These are phyloP conservation scores for Ciconia nigra DNA, from an alignment of 2,797 vertebrate genomes.

Conservation along the genomic window DNA sequence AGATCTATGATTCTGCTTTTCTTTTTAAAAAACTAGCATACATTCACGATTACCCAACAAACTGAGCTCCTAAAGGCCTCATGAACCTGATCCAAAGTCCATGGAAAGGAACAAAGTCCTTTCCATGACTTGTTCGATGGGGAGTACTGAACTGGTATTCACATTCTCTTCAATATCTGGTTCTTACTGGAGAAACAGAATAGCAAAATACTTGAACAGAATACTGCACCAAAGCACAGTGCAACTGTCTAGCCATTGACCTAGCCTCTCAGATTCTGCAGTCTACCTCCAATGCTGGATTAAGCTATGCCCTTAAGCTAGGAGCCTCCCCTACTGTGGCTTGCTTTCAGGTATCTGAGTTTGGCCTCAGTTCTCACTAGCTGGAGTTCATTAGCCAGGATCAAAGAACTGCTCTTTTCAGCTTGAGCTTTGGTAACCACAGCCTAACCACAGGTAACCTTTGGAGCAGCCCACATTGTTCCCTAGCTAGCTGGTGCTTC, in stretches of 20 bases:
- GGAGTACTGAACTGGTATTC: background rate
- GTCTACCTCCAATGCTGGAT: background rate
- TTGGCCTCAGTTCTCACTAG: background rate
- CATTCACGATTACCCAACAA: background rate
- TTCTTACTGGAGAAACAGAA: background rate
- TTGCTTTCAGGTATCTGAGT: background rate
- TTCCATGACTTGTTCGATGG: background rate
- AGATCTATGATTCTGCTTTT: background rate
- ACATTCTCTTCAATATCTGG: background rate
- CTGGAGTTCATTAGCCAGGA: background rate
- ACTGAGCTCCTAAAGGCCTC: background rate
- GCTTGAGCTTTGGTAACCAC: background rate
- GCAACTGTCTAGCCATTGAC: background rate
- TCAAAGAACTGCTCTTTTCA: background rate
- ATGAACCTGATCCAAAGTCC: background rate
- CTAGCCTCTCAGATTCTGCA: background rate
- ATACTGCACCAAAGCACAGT: background rate
- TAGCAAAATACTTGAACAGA: background rate
- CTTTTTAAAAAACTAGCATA: background rate
- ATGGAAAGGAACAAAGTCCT: background rate
- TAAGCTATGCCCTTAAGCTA: background rate
- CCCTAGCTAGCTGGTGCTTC: background rate
- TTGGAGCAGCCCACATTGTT: background rate
- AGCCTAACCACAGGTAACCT: conserved; percentile 19
- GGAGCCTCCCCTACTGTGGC: background rate